Conservation (phyloP, 2,797 vertebrate species). For the Premnoplex brunnescens region DNA sequence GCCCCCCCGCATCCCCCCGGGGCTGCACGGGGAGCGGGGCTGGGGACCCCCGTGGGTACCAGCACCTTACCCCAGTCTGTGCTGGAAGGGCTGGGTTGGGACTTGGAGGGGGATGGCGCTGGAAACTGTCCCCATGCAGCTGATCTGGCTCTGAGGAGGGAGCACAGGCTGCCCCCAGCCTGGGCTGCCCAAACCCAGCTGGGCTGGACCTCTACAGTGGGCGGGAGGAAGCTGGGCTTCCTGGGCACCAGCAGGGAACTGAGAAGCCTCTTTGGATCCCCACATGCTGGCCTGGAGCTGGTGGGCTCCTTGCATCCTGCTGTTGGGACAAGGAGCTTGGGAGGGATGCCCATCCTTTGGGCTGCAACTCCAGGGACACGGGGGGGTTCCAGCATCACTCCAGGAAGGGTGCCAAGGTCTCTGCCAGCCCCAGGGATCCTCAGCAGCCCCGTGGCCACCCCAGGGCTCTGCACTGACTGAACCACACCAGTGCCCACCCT, state of each 20-base stretch:
- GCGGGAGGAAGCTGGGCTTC: not conserved
- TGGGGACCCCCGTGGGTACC: not conserved
- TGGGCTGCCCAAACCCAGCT: not conserved
- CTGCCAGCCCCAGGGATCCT: not conserved
- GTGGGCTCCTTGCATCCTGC: not conserved
- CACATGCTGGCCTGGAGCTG: accelerated
- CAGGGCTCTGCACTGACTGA: accelerated
- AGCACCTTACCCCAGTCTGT: not conserved
- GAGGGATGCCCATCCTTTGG: accelerated
- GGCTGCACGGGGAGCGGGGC: not conserved
- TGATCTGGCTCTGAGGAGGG: not conserved
- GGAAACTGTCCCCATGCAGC: not conserved
- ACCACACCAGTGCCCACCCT: not conserved
- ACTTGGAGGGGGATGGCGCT: not conserved
- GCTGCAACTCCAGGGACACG: not conserved
- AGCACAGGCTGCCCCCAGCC: not conserved
- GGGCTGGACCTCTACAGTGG: not conserved
- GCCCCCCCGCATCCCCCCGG: not conserved
- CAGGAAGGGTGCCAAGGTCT: no score
- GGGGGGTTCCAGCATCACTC: not conserved
- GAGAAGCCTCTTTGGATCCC: not conserved
- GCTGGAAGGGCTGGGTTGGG: not conserved
- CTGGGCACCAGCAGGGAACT: not conserved
- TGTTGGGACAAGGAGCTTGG: accelerated
- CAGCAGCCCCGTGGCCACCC: not conserved